Conservation (phyloP, 2,113 vertebrate genomes). For the Crotophaga sulcirostris region DNA sequence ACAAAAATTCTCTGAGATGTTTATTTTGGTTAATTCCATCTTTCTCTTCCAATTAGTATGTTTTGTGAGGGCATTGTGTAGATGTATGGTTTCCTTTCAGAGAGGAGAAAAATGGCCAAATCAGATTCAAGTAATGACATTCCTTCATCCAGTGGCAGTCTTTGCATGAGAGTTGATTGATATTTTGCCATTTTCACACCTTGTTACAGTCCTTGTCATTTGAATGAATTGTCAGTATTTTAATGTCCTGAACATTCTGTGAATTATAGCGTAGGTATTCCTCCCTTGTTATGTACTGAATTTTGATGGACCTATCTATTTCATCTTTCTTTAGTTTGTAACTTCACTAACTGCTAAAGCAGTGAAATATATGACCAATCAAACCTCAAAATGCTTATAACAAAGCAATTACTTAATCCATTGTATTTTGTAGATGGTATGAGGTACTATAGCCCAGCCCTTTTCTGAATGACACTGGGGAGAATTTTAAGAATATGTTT, state of each 20-base stretch:
- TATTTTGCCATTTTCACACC: neutral
- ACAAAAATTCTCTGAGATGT: neutral
- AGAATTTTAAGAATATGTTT: accelerated
- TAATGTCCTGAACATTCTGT: neutral
- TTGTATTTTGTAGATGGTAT: neutral
- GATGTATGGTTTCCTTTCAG: neutral
- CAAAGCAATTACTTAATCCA: neutral
- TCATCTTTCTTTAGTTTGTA: neutral
- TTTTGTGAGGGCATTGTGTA: neutral
- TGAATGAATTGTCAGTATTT: neutral
- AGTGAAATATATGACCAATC: neutral
- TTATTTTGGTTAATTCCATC: neutral
- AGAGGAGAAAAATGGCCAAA: neutral
- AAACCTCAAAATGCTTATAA: neutral
- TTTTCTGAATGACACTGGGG: neutral
- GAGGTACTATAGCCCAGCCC: neutral
- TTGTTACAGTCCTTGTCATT: neutral
- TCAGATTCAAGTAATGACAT: neutral
- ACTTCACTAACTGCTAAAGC: neutral
- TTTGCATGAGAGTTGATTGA: neutral
- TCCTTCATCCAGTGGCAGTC: neutral
- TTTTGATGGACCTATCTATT: neutral
- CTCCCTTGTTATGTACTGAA: neutral
- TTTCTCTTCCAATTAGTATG: neutral
- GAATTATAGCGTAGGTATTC: neutral